phyloP scores from a whole-genome alignment of 1,140 invertebrate genomes.

The Drosophila melanica region DNA sequence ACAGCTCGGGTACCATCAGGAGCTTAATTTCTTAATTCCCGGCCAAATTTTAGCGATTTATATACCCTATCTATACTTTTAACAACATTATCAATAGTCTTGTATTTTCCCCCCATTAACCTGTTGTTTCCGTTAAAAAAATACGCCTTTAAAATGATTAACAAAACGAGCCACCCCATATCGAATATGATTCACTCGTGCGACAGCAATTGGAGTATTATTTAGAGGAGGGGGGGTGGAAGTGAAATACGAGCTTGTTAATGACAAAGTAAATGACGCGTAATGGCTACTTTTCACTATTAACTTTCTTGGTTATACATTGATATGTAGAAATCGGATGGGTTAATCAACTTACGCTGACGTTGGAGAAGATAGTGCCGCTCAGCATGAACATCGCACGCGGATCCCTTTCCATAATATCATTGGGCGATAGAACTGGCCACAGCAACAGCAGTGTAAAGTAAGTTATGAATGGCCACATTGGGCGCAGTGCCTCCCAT shows the following conservation, averaged over 20 bases:
- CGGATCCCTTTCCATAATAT: constrained; percentile 92
- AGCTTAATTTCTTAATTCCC: too few species aligned
- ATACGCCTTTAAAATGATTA: not conserved
- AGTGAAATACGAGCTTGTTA: not conserved
- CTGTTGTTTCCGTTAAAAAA: not conserved
- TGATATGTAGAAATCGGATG: not conserved
- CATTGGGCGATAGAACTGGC: constrained; percentile 89
- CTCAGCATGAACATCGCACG: constrained; percentile 92
- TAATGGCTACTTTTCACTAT: not conserved
- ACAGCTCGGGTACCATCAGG: too few species aligned
- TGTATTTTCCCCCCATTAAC: not conserved
- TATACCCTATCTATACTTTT: not conserved
- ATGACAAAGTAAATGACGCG: constrained; percentile 6
- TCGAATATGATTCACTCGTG: constrained; percentile 23
- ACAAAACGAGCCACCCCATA: constrained; percentile 21
- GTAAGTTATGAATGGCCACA: constrained; percentile 90
- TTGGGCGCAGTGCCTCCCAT: constrained; percentile 91
- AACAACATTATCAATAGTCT: not conserved
- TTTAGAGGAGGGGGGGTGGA: not conserved
- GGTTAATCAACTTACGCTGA: constrained; percentile 90
- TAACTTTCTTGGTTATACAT: not conserved
- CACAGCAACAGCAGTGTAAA: constrained; percentile 91
- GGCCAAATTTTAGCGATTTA: too few species aligned
- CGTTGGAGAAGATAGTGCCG: constrained; percentile 97
- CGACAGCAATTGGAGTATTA: constrained; percentile 2